Base-by-base conservation (phyloP, 64 coral and sea anemone genomes). In the Orbicella faveolata region DNA sequence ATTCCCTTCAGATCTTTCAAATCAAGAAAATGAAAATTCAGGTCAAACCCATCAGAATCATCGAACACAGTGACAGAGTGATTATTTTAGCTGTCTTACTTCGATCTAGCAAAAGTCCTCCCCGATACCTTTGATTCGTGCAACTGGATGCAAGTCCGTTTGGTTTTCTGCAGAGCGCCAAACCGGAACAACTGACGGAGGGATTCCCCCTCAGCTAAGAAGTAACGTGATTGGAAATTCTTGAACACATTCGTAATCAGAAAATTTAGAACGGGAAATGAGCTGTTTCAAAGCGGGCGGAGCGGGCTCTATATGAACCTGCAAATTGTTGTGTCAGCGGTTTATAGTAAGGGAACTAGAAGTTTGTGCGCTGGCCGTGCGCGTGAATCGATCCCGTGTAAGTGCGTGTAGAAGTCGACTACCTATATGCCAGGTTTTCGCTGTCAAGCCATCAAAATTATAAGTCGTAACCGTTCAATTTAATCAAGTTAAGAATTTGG, bases 261-360 rank as follows among this genome's bases (percentile, higher is more conserved):
- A 85, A 85, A 72, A 85, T 73, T 85, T 85, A 85, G 82, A 70
- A 85, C 82, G 39, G 21, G 75, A 78, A 78, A 23, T 78, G 16
- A 78, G 20, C 37, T 52, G 19, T 52, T 5, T 26, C 10, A 33
- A 84, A 13, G 23, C 65, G 65, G 82, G 82, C 36, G 65, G 41
- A 36, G 57, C 30, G 64, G 63, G 62, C 35, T 20, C 11, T 2
- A 72, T 1, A n/a, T 51, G 81, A 51, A 19, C 41, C 63, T 34
- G 65, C 63, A 70, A 36, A n/a, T 21, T 33, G 9, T 30, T 0
- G 1, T 52, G 82, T 2, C 82, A 85, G 82, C 82, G 65, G 82
- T 18, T 26, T 30, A 61, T 33, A 48, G 25, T 48, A 10, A 61
- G 48, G 1, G 23, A 25, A 20, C 18, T 30, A 30, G 44, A 48